Evolutionary conservation across 2,888 invertebrate species (phyloP).

Genomic region (Conus canariensis): DNA sequence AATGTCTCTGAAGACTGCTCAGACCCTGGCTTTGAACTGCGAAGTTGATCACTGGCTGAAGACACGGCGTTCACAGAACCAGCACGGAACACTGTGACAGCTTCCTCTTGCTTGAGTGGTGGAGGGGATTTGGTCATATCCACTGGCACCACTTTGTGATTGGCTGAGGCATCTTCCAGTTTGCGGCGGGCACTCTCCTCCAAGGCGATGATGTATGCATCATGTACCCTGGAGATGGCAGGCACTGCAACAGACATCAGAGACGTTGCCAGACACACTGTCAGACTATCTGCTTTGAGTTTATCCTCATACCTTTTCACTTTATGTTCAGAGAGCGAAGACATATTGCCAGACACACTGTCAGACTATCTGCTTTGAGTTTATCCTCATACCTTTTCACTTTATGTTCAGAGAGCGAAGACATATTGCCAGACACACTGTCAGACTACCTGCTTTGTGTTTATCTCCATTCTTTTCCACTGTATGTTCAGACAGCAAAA

Average conservation of each 20-base stretch:
- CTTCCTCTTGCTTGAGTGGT: slow-evolving; percentile 28
- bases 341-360: not conserved
- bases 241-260: slow-evolving; percentile 57
- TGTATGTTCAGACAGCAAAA: no score
- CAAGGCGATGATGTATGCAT: slow-evolving; percentile 98
- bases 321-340: no score
- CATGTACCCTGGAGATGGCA: slow-evolving; percentile 83
- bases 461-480: no score
- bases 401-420: no score
- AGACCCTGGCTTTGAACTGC: not conserved
- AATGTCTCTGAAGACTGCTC: not conserved
- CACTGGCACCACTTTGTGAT: slow-evolving; percentile 94
- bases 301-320: no score
- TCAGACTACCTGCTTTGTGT: no score
- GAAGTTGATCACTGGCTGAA: not conserved
- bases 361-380: no score
- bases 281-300: not conserved
- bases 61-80: not conserved
- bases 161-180: slow-evolving; percentile 94
- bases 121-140: slow-evolving; percentile 90
- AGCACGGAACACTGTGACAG: slow-evolving; percentile 24
- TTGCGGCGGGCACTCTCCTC: slow-evolving; percentile 95
- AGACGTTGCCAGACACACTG: not conserved
- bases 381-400: no score
- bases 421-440: not conserved